Evolutionary conservation across 2,888 invertebrate species (phyloP), one percentile per base, ranked within the genome.

Genomic region (Portevinia maculata): DNA sequence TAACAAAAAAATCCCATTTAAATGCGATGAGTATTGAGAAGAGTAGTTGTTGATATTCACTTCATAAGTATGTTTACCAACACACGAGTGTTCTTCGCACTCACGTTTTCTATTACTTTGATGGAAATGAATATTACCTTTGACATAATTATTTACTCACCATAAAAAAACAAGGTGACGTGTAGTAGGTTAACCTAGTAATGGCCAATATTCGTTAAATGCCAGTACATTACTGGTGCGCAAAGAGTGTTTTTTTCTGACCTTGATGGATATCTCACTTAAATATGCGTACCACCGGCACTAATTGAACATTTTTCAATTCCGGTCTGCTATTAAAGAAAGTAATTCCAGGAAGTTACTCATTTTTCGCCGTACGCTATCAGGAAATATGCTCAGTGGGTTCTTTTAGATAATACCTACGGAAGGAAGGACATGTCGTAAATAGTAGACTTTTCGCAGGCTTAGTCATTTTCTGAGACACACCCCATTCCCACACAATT

Each of bases 361-460:
- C 28, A 53, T 65, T 59, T 39, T 48, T 67, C 19, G 15, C 70
- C 55, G 64, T 64, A 67, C 17, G 34, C 55, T 28, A 21, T n/a
- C 75, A 70, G 32, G 59, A 64, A 64, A 60, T 74, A n/a, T n/a
- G n/a, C n/a, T n/a, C n/a, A 19, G 17, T 34, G 3, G 11, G 3
- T 19, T 11, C 44, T 11, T 21, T 44, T 21, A 19, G 44, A 44
- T 44, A 44, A 19, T 44, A 46, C 15, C 39, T 30, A 17, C 28
- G 37, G 64, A 64, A 28, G 73, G 46, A 57, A 65, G 57, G 64
- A 74, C 37, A 65, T 62, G 74, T 60, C 73, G 46, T 79, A 79
- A 74, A 74, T 48, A 48, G 5, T 17, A 24, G 65, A 28, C 65
- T 67, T 74, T 62, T 21, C 44, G 59, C 57, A 70, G 17, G 44